Base-by-base conservation (phyloP, 92 coral and sea anemone species). In the Epizoanthus stellaris region DNA sequence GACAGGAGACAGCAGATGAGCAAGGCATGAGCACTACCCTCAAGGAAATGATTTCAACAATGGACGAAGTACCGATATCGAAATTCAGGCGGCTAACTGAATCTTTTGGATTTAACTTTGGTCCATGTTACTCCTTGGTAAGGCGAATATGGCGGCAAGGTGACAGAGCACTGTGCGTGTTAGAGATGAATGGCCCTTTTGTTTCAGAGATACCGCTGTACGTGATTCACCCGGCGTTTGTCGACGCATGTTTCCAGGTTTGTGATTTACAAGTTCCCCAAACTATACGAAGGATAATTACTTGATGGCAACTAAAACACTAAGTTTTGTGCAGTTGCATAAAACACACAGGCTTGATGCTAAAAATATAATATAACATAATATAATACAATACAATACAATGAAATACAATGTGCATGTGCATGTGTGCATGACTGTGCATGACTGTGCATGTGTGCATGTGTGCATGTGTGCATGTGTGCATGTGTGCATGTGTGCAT, bases 201-300 rank as follows among this genome's bases (percentile, higher is more conserved):
- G 81, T 62, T 38, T 3, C 58, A 0, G 94, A 95, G 70, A 77
- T 80, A 59, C 72, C 67, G 12, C n/a, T 62, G 68, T 95, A 95
- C 59, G 86, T 95, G 12, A 76, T 93, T n/a, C 98, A 95, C 72
- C 98, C 98, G 0, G 90, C 98, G 10, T 82, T 95, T 23, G 76
- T 95, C 45, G 98, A 95, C 74, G 95, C 98, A 2, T 95, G 98
- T 53, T 87, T 95, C 17, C 98, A 95, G 86, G 91, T 89, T 36
- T 88, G 94, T 76, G 90, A 81, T 40, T 58, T 93, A n/a, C 88
- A 88, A 14, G 52, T 75, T 45, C 9, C 9, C 8, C 8, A 45
- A 4, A 4, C 52, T 45, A 43, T 43, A 3, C 2, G 47, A 43
- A 43, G 47, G 47, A 5, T 43, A 43, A 7, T 43, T 1, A 43